Evolutionary conservation across 1,140 invertebrate species (phyloP).

Genomic region (Popillia japonica): DNA sequence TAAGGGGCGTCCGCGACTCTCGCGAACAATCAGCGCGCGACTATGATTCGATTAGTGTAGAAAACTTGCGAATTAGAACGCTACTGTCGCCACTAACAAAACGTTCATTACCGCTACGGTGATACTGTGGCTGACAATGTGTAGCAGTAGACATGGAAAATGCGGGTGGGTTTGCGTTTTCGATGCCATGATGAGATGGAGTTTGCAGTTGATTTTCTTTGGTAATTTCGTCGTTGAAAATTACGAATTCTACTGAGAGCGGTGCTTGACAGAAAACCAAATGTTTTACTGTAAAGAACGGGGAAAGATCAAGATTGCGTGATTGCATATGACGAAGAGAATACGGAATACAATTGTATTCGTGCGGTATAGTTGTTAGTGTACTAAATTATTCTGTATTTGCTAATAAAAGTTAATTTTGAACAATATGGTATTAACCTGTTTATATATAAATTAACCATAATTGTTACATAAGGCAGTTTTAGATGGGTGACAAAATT

Average conservation of each 20-base stretch:
- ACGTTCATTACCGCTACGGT: slow-evolving; percentile 11
- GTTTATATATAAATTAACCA: no score
- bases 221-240: not conserved
- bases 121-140: not conserved
- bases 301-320: not conserved
- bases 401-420: no score
- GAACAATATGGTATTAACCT: no score
- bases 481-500: no score
- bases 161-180: not conserved
- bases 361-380: not conserved
- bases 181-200: not conserved
- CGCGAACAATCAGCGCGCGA: slow-evolving; percentile 16
- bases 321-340: not conserved
- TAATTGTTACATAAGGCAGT: no score
- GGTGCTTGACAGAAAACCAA: not conserved
- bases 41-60: slow-evolving; percentile 8
- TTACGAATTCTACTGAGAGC: not conserved
- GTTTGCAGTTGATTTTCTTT: not conserved
- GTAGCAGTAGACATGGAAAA: not conserved
- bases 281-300: not conserved
- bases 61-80: slow-evolving; percentile 18
- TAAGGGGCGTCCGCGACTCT: not conserved
- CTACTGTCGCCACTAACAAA: slow-evolving; percentile 5
- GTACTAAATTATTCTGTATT: not conserved
- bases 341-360: not conserved